Evolutionary conservation across 2,888 invertebrate genomes (phyloP).

Genomic region (Dorcus parallelipipedus): DNA sequence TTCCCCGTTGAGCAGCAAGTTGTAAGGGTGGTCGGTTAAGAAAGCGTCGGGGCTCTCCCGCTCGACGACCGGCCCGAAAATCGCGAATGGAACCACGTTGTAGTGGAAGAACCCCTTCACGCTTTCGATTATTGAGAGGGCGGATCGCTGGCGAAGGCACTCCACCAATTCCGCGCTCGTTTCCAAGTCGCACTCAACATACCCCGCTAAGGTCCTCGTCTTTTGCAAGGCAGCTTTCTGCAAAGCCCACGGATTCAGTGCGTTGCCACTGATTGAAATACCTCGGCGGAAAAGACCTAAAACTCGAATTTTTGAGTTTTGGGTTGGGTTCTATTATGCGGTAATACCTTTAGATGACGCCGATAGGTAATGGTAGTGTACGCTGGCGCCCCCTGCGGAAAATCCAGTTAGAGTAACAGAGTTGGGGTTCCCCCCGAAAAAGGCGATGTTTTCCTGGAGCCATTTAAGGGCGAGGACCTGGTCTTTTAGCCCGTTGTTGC

Average conservation of each 20-base stretch:
- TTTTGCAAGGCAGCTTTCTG: slow-evolving; percentile 55
- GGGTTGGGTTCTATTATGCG: not conserved
- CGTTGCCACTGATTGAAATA: slow-evolving; percentile 65
- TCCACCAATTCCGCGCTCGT: slow-evolving; percentile 55
- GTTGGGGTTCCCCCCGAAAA: slow-evolving; percentile 65
- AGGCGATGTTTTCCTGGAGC: slow-evolving; percentile 62
- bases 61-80: slow-evolving; percentile 68
- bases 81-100: slow-evolving; percentile 55
- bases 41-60: slow-evolving; percentile 42
- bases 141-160: slow-evolving; percentile 60
- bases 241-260: slow-evolving; percentile 55
- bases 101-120: slow-evolving; percentile 14
- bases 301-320: not conserved
- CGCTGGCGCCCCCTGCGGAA: slow-evolving; percentile 68
- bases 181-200: slow-evolving; percentile 58
- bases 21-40: slow-evolving; percentile 59
- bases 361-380: slow-evolving; percentile 66
- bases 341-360: slow-evolving; percentile 52
- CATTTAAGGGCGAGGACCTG: slow-evolving; percentile 64
- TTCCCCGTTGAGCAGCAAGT: slow-evolving; percentile 55
- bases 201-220: slow-evolving; percentile 54
- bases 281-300: slow-evolving; percentile 52
- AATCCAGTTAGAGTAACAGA: slow-evolving; percentile 62
- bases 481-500: slow-evolving; percentile 69
- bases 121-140: slow-evolving; percentile 54